Evolutionary conservation across 2,113 vertebrate species (phyloP).

Genomic region (Catagonus wagneri): DNA sequence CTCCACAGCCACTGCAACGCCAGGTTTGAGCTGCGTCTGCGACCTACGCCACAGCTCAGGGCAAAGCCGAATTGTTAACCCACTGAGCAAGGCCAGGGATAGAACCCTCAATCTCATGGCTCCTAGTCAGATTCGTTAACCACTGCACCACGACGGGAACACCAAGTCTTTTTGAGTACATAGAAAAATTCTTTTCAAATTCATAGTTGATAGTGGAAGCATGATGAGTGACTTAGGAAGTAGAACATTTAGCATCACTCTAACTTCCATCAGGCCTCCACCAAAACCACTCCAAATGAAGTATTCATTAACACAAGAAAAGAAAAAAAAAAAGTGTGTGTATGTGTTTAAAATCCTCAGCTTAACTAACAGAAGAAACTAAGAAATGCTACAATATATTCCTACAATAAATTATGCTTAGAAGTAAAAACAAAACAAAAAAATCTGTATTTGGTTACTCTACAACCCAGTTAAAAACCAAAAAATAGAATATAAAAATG

Average conservation of each 20-base stretch:
- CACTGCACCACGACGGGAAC: no score
- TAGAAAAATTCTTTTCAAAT: not conserved
- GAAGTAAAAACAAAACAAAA: not conserved
- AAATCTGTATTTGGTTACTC: not conserved
- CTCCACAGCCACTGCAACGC: no score
- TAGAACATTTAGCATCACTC: not conserved
- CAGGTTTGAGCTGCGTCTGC: no score
- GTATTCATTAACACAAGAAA: not conserved
- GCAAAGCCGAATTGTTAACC: no score
- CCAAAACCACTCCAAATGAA: not conserved
- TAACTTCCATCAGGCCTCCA: not conserved
- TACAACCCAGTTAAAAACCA: not conserved
- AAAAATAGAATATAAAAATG: not conserved
- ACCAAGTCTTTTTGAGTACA: not conserved
- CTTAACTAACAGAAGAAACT: not conserved
- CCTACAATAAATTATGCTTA: not conserved
- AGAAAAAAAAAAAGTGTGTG: not conserved
- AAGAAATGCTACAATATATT: not conserved
- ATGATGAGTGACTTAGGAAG: not conserved
- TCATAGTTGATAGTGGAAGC: not conserved
- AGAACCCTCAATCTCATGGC: no score
- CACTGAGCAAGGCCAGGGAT: no score
- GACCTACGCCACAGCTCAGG: no score
- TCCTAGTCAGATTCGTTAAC: no score
- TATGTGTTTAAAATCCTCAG: constrained; percentile 7